These are phyloP conservation scores for Scrobipalpa atriplicella DNA, from an alignment of 2,888 invertebrate genomes.

Conservation along the genomic window DNA sequence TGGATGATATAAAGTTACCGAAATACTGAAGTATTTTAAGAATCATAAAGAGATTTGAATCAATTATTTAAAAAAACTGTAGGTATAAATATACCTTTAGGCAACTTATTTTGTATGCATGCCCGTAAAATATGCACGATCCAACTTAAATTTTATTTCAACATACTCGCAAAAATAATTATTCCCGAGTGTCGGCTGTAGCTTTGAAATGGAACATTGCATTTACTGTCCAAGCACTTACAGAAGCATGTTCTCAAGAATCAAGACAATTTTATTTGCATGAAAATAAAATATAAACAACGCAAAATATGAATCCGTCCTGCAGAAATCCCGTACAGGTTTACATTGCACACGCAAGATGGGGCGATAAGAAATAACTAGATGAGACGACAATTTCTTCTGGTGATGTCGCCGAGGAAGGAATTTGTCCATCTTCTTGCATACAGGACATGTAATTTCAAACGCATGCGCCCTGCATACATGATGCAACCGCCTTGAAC, in stretches of 20 bases:
- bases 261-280: constrained; percentile 20
- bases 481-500: constrained; percentile 56
- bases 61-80: background rate
- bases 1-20: constrained; percentile 16
- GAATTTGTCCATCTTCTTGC: constrained; percentile 30
- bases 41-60: constrained; percentile 9
- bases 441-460: constrained; percentile 65
- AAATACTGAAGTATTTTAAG: background rate
- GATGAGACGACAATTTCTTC: constrained; percentile 54
- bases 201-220: constrained; percentile 13
- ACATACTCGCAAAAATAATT: constrained; percentile 16
- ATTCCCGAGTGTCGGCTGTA: background rate
- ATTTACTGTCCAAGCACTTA: constrained; percentile 2
- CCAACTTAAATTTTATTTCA: constrained; percentile 7
- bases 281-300: constrained; percentile 16
- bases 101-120: too few relatives aligned
- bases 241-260: constrained; percentile 8
- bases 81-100: background rate
- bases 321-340: constrained; percentile 20
- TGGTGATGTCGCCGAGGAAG: constrained; percentile 40
- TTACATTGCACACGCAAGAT: constrained; percentile 20
- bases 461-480: constrained; percentile 72
- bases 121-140: background rate
- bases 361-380: constrained; percentile 27
- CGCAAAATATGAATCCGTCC: constrained; percentile 20